Conservation (phyloP, 2,888 invertebrate species). For the Eupithecia subfuscata region DNA sequence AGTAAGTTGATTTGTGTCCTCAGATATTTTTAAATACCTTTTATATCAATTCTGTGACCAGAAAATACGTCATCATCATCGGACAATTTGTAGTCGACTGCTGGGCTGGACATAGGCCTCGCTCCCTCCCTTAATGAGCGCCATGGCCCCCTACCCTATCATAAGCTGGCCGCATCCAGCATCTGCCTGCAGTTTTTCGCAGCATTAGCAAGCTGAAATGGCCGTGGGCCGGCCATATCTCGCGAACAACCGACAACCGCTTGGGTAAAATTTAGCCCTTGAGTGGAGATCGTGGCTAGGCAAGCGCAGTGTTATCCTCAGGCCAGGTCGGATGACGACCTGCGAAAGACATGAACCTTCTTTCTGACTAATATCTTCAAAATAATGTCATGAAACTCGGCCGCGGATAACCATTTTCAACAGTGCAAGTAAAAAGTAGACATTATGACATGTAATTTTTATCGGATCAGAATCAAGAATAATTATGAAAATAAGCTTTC, state of each 20-base stretch:
- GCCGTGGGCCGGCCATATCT: not conserved
- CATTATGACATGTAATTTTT: not conserved
- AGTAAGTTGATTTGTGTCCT: not conserved
- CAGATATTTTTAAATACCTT: no score
- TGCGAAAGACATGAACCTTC: not conserved
- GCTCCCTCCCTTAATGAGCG: no score
- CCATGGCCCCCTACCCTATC: no score
- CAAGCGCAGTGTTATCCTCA: not conserved
- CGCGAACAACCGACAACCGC: not conserved
- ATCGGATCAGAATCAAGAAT: constrained; percentile 9
- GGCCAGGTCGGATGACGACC: not conserved
- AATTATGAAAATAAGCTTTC: constrained; percentile 20
- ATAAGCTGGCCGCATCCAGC: no score
- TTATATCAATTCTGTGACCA: no score
- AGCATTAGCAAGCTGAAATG: not conserved
- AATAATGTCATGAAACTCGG: not conserved
- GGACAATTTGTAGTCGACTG: not conserved
- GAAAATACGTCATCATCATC: not conserved
- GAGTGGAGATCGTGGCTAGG: not conserved
- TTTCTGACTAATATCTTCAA: not conserved
- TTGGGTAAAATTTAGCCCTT: not conserved
- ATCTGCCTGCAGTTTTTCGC: no score
- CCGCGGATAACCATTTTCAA: not conserved
- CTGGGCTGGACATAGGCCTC: no score
- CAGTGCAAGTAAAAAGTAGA: not conserved